phyloP scores from a whole-genome alignment of 2,888 invertebrate genomes.

The Pandemis cinnamomeana region DNA sequence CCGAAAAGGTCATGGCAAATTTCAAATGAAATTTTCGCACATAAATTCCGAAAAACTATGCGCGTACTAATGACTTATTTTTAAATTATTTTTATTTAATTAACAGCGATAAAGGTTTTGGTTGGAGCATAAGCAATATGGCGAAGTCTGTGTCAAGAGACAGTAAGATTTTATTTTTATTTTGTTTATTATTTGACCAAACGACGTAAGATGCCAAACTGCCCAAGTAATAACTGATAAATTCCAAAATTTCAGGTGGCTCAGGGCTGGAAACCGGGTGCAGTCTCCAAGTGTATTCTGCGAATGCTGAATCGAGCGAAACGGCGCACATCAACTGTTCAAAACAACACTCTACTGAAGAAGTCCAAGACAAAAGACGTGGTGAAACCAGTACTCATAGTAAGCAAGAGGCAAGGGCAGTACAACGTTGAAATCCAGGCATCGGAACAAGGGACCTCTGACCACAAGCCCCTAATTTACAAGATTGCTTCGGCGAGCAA shows the following conservation, averaged over 20 bases:
- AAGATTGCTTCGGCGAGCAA: constrained; percentile 64
- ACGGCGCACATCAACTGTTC: constrained; percentile 46
- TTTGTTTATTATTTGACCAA: constrained; percentile 31
- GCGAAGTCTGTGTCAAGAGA: not conserved
- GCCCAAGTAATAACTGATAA: not conserved
- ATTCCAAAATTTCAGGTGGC: constrained; percentile 52
- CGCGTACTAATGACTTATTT: not conserved
- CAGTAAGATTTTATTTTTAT: constrained; percentile 49
- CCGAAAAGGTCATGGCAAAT: no score
- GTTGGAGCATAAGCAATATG: not conserved
- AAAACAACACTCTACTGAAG: constrained; percentile 51
- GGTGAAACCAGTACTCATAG: constrained; percentile 65
- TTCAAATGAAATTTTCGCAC: no score
- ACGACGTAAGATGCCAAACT: not conserved
- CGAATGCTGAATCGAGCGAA: constrained; percentile 65
- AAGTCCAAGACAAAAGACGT: constrained; percentile 60
- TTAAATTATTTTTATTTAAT: no score
- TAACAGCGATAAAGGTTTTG: not conserved
- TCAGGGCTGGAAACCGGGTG: constrained; percentile 76
- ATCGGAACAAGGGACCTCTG: constrained; percentile 47
- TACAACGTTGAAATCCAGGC: constrained; percentile 70
- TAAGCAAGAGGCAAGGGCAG: constrained; percentile 68
- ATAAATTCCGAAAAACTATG: no score
- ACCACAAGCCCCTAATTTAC: constrained; percentile 64
- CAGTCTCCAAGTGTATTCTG: constrained; percentile 68